Evolutionary conservation across 2,888 invertebrate species (phyloP).

Genomic region (Brenthis hecate): DNA sequence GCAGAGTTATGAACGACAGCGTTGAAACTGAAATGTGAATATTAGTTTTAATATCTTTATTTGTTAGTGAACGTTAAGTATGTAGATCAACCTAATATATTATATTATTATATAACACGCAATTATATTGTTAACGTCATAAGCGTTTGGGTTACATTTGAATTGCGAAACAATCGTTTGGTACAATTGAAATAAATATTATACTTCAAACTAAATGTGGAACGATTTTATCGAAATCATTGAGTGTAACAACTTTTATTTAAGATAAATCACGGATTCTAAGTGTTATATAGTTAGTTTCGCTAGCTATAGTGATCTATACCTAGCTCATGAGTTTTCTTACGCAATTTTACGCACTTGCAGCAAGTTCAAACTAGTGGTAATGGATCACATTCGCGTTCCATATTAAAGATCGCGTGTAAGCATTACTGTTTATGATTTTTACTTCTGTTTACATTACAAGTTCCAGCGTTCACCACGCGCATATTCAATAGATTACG

Average conservation of each 20-base stretch:
- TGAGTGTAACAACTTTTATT: constrained; percentile 62
- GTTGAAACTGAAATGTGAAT: constrained; percentile 63
- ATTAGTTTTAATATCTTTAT: neutral
- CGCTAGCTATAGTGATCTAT: constrained; percentile 53
- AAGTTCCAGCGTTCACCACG: constrained; percentile 8
- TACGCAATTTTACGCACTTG: constrained; percentile 51
- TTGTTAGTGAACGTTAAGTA: constrained; percentile 4
- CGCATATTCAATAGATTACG: constrained; percentile 28
- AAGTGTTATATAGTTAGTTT: constrained; percentile 57
- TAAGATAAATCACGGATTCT: constrained; percentile 45
- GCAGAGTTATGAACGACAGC: constrained; percentile 73
- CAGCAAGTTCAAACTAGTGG: constrained; percentile 57
- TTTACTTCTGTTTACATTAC: constrained; percentile 13
- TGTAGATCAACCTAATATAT: constrained; percentile 6
- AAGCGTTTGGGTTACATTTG: constrained; percentile 16
- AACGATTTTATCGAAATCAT: constrained; percentile 69
- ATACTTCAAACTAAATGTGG: constrained; percentile 28
- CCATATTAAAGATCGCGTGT: constrained; percentile 41
- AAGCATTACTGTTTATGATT: constrained; percentile 38
- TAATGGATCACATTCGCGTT: constrained; percentile 48
- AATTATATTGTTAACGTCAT: constrained; percentile 19
- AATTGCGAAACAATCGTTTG: constrained; percentile 16
- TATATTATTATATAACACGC: constrained; percentile 13
- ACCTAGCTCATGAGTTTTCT: constrained; percentile 33
- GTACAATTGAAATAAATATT: constrained; percentile 27